Evolutionary conservation across 2,797 vertebrate genomes (phyloP), one percentile per base, ranked within the genome.

Genomic region (Linurgus olivaceus): DNA sequence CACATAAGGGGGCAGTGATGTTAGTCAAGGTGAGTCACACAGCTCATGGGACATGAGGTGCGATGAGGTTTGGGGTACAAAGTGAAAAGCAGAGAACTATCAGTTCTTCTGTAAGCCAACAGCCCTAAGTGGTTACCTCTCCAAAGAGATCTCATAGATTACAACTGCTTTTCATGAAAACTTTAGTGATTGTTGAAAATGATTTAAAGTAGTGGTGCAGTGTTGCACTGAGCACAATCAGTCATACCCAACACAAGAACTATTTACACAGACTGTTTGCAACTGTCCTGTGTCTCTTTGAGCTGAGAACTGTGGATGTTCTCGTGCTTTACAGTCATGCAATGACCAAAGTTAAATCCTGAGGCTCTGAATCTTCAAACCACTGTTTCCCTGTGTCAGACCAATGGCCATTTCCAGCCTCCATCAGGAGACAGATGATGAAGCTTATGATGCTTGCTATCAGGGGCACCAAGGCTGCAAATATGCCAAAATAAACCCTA

Each of bases 141-240:
- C 57, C 37, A 25, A 70, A 57, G 74, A 29, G 13, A 26, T 5
- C 68, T 58, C 20, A 5, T 10, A 54, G 42, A 40, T n/a, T n/a
- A 54, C 47, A 77, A 75, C n/a, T 23, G 26, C 20, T 25, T 57
- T n/a, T 58, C 75, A 65, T 61, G 57, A 72, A 80, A 77, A 76
- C 11, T 71, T 68, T 21, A 38, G 24, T 8, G 19, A 50, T 48
- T 59, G 37, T 11, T 66, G 47, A 44, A 88, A 86, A 61, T 20
- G 0, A 16, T 51, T 61, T 72, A 42, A 74, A 29, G 25, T 15
- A 35, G 71, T 0, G 0, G 18, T 24, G 21, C 33, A 20, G 0
- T 13, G n/a, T 11, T 77, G 29, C 33, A 26, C 7, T 42, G 50
- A 85, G 24, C 25, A 8, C 2, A 2, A 35, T 18, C 7, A 4